Conservation (phyloP, 2,797 vertebrate species). For the Novumbra hubbsi region DNA sequence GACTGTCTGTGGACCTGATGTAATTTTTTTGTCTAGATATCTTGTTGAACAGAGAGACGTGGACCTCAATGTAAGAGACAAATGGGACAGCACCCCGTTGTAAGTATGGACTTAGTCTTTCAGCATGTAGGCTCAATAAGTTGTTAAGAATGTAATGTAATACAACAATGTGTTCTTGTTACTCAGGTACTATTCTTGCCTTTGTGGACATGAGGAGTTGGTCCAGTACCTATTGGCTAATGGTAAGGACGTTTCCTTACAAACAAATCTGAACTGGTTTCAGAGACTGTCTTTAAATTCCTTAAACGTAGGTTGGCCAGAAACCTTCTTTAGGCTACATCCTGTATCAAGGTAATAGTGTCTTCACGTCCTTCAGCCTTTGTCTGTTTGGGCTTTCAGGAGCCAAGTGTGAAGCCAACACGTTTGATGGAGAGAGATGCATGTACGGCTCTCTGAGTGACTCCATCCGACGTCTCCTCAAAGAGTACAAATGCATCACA, state of each 20-base stretch:
- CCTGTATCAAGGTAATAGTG: not conserved
- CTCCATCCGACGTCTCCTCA: conserved; percentile 84
- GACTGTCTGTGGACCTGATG: not conserved
- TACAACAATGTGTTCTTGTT: not conserved
- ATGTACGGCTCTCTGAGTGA: conserved; percentile 91
- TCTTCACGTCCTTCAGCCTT: not conserved
- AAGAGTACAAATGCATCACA: conserved; percentile 92
- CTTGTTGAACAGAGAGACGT: conserved; percentile 95
- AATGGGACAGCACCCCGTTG: conserved; percentile 97
- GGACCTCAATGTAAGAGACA: conserved; percentile 94
- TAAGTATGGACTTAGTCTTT: conserved; percentile 68
- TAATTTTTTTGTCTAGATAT: conserved; percentile 70
- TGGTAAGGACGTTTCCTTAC: conserved; percentile 67
- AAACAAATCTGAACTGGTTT: not conserved
- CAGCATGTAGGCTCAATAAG: not conserved
- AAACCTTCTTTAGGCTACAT: not conserved
- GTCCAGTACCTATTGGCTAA: conserved; percentile 92
- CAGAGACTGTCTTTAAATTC: not conserved
- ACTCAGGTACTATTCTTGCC: conserved; percentile 92
- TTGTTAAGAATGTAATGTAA: conserved; percentile 3
- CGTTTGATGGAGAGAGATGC: conserved; percentile 93
- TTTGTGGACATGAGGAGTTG: conserved; percentile 94
- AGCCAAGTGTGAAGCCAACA: conserved; percentile 95
- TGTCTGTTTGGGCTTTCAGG: conserved; percentile 65
- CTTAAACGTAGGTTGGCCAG: not conserved